phyloP scores from a whole-genome alignment of 2,888 invertebrate genomes.

The Eurytoma adleriae region DNA sequence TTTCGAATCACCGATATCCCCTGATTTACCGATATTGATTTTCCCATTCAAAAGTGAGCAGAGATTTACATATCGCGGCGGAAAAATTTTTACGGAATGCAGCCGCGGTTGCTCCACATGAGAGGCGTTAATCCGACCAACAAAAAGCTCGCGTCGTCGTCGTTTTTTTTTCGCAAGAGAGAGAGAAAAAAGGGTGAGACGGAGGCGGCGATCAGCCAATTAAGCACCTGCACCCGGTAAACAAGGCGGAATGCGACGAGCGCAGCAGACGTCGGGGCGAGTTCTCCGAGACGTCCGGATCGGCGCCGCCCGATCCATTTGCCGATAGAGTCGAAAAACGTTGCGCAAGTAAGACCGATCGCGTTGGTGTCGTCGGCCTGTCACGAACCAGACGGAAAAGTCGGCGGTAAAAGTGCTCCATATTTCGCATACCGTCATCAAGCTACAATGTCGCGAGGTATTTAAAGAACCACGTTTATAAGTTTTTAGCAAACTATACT shows the following conservation, averaged over 20 bases:
- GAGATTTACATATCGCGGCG: neutral
- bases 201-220: constrained; percentile 32
- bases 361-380: constrained; percentile 7
- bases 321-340: constrained; percentile 57
- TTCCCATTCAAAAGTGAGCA: neutral
- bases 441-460: too few species aligned
- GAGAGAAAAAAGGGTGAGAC: too few species aligned
- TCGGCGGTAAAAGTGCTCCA: too few species aligned
- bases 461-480: too few species aligned
- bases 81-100: too few species aligned
- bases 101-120: too few species aligned
- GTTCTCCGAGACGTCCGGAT: constrained; percentile 53
- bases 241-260: constrained; percentile 53
- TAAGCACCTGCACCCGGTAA: constrained; percentile 38
- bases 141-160: too few species aligned
- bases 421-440: too few species aligned
- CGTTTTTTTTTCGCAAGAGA: constrained; percentile 3
- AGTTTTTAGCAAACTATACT: too few species aligned
- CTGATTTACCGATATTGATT: neutral
- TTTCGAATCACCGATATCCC: neutral
- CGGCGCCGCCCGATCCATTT: constrained; percentile 57
- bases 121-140: too few species aligned
- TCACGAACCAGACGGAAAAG: too few species aligned
- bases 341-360: constrained; percentile 46
- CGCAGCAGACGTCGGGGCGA: constrained; percentile 37